Conservation (phyloP, 2,113 vertebrate species). For the Pterocles burchelli region DNA sequence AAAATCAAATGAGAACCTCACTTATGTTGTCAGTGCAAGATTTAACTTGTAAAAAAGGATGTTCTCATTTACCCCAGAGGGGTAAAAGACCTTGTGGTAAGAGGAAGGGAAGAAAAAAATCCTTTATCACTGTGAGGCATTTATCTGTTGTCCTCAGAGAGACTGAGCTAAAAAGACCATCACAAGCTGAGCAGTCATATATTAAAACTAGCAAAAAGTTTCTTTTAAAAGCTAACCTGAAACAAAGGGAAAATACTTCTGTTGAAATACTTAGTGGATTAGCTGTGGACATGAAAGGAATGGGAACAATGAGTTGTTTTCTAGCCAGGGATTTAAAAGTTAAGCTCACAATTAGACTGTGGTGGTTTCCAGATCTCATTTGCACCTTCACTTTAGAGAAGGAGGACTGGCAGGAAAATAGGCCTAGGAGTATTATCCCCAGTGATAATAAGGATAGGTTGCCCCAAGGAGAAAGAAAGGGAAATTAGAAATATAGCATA, state of each 20-base stretch:
- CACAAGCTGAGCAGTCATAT: not conserved
- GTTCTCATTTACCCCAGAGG: not conserved
- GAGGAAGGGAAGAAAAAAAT: not conserved
- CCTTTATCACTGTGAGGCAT: not conserved
- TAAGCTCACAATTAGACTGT: not conserved
- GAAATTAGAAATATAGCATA: not conserved
- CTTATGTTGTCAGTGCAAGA: not conserved
- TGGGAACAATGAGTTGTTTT: not conserved
- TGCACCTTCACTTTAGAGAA: constrained; percentile 17
- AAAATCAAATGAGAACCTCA: not conserved
- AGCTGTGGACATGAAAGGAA: not conserved
- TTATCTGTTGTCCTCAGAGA: not conserved
- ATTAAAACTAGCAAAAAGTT: not conserved
- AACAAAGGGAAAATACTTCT: not conserved
- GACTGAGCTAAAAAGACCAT: not conserved
- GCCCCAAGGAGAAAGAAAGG: not conserved
- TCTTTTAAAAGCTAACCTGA: constrained; percentile 2
- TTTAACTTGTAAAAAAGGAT: not conserved
- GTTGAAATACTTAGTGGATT: constrained; percentile 7
- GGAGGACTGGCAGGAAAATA: not conserved
- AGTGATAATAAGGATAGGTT: constrained; percentile 7
- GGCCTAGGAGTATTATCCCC: not conserved
- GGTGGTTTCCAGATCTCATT: constrained; percentile 20
- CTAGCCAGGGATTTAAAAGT: constrained; percentile 26
- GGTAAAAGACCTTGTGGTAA: not conserved